Evolutionary conservation across 2,888 invertebrate species (phyloP), one percentile per base, ranked within the genome.

Genomic region (Aphodius sticticus): DNA sequence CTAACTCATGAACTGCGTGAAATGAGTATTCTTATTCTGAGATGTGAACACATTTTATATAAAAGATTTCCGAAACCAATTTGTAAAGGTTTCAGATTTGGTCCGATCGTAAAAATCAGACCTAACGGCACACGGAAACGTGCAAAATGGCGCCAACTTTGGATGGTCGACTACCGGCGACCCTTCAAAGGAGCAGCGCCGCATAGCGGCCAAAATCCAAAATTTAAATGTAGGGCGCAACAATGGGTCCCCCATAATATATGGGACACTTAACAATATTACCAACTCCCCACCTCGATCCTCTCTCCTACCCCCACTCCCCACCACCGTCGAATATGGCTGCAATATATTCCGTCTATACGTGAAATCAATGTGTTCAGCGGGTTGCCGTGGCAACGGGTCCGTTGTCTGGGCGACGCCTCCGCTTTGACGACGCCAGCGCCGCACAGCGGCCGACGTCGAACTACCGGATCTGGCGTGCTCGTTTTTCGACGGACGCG

Each of bases 351-450:
- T 88, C 86, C 87, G 89, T 89, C 89, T 89, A 89, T 86, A 86
- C 86, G 86, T 88, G 89, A 89, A 89, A 89, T 89, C 89, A 89
- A 89, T 89, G 89, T 89, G 87, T 88, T 87, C 88, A 86, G 87
- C 85, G 85, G 86, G 84, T 86, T 84, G 83, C 85, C 85, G 81
- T 84, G 85, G 83, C 84, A 84, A 87, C 86, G 82, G 81, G 81
- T 79, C 86, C 82, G 86, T 84, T 85, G 82, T 86, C 86, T 81
- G 80, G 82, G 81, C 82, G 81, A 82, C 80, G 81, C 81, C 53
- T 53, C 6, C 53, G 53, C 53, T 7, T 53, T 12, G 53, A 12
- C 53, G 82, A 82, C 84, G 83, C 82, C 81, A 80, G 81, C 82
- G 83, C 83, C 82, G 81, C 83, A 53, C 81, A 79, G 77, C 81